These are phyloP conservation scores for Drosophila punjabiensis DNA, from an alignment of 1,140 invertebrate genomes.

Conservation along the genomic window DNA sequence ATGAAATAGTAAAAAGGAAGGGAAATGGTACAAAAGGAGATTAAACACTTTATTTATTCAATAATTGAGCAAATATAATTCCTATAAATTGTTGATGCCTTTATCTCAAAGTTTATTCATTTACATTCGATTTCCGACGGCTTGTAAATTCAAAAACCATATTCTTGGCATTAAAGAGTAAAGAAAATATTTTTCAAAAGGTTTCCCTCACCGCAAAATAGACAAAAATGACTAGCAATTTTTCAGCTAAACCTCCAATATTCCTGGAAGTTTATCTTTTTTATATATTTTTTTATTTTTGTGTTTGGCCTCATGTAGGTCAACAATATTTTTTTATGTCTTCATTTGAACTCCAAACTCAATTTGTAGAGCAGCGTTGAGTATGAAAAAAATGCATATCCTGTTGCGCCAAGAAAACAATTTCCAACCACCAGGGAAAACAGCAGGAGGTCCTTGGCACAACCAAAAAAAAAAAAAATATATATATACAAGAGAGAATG, in stretches of 20 bases:
- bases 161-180: too few species aligned
- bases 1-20: background rate
- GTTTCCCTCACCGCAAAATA: background rate
- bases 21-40: background rate
- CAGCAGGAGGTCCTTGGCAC: conserved; percentile 62
- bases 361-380: conserved; percentile 42
- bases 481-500: background rate
- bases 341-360: conserved; percentile 60
- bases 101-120: background rate
- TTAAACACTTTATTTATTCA: background rate
- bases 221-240: background rate
- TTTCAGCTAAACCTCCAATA: background rate
- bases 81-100: background rate
- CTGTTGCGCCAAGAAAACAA: conserved; percentile 75
- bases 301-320: conserved; percentile 44
- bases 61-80: background rate
- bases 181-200: background rate
- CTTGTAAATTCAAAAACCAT: background rate
- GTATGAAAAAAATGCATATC: conserved; percentile 61
- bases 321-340: conserved; percentile 67
- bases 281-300: background rate
- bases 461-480: background rate
- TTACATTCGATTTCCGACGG: background rate
- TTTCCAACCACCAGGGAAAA: conserved; percentile 65
- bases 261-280: background rate